These are phyloP conservation scores for Chrysina gloriosa DNA, from an alignment of 2,888 invertebrate species.

Conservation along the genomic window DNA sequence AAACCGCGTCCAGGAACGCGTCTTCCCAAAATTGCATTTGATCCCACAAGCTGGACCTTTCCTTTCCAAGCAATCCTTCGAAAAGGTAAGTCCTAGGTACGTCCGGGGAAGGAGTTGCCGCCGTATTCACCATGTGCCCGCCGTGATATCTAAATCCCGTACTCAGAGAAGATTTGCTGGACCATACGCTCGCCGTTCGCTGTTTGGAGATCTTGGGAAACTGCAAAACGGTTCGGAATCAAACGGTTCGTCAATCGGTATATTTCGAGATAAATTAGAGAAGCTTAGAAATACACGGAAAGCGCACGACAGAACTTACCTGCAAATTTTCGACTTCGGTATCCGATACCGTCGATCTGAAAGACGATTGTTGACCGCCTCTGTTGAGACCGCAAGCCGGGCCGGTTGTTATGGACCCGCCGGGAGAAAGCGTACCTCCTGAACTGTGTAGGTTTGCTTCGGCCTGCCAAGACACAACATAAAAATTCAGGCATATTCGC, in stretches of 20 bases:
- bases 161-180: constrained; percentile 89
- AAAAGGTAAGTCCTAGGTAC: constrained; percentile 90
- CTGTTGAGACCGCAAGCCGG: constrained; percentile 78
- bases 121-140: constrained; percentile 85
- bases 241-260: neutral
- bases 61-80: constrained; percentile 87
- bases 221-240: constrained; percentile 61
- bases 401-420: constrained; percentile 83
- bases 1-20: constrained; percentile 96
- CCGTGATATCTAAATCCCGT: constrained; percentile 89
- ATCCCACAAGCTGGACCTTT: constrained; percentile 93
- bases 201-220: constrained; percentile 80
- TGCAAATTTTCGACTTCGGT: constrained; percentile 91
- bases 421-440: constrained; percentile 68
- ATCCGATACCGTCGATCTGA: constrained; percentile 93
- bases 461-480: constrained; percentile 63
- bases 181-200: constrained; percentile 90
- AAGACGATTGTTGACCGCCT: constrained; percentile 77
- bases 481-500: constrained; percentile 58
- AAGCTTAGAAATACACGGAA: constrained; percentile 25
- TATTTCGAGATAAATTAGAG: neutral
- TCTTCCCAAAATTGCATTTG: constrained; percentile 99
- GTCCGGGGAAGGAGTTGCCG: constrained; percentile 90
- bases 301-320: constrained; percentile 70
- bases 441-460: constrained; percentile 77